Evolutionary conservation across 2,888 invertebrate species (phyloP).

Genomic region (Chalcis sispes): DNA sequence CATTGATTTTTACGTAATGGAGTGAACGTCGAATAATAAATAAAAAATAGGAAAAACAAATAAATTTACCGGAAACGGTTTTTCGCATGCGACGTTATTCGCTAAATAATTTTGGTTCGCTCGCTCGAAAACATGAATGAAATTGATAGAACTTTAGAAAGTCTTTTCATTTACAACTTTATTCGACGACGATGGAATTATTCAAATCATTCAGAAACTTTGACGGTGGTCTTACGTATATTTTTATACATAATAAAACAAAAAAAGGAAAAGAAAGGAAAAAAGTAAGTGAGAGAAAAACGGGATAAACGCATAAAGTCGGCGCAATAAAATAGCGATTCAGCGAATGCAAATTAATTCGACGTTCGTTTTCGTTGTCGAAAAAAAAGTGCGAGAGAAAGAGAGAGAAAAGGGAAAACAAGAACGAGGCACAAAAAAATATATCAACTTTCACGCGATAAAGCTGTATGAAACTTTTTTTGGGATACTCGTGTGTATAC

Average conservation of each 20-base stretch:
- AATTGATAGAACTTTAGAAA: conserved; percentile 40
- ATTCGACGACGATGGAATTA: conserved; percentile 20
- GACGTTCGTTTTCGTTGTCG: conserved; percentile 27
- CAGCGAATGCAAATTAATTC: conserved; percentile 35
- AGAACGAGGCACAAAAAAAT: neutral
- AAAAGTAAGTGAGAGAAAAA: too few species aligned
- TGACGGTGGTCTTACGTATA: conserved; percentile 16
- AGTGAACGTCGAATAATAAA: neutral
- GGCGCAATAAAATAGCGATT: conserved; percentile 1
- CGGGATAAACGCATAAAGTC: too few species aligned
- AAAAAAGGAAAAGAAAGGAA: too few species aligned
- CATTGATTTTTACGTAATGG: conserved; percentile 43
- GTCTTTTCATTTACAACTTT: conserved; percentile 34
- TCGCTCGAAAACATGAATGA: conserved; percentile 33
- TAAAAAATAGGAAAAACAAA: conserved; percentile 5
- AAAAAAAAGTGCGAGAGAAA: neutral
- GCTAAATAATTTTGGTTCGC: neutral
- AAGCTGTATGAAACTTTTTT: conserved; percentile 35
- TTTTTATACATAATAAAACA: too few species aligned
- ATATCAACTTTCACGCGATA: conserved; percentile 51
- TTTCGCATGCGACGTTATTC: neutral
- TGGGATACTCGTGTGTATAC: conserved; percentile 1
- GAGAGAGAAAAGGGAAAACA: neutral
- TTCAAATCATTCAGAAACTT: conserved; percentile 26
- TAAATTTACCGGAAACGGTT: conserved; percentile 31